Conservation (phyloP, 2,888 invertebrate genomes). For the Lutraria lutraria region DNA sequence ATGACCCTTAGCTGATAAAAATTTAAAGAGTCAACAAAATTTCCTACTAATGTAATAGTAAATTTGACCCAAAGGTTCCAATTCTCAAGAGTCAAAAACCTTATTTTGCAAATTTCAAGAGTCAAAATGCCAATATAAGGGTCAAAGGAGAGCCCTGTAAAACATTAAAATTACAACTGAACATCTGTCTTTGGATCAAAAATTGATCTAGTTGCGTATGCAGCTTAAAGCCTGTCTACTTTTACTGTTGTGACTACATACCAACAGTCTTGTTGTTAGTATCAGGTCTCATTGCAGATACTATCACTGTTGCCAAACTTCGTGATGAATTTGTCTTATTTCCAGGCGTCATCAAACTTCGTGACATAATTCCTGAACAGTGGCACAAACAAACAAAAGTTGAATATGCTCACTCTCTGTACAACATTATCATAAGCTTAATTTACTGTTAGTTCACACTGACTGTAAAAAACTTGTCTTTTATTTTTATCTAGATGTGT, state of each 20-base stretch:
- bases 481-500: not conserved
- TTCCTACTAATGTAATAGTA: too few relatives aligned
- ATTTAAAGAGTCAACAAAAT: too few relatives aligned
- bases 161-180: not conserved
- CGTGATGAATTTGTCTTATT: slow-evolving; percentile 59
- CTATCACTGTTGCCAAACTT: slow-evolving; percentile 46
- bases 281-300: slow-evolving; percentile 42
- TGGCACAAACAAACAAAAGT: slow-evolving; percentile 19
- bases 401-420: not conserved
- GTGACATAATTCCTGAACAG: slow-evolving; percentile 54
- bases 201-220: not conserved
- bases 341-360: slow-evolving; percentile 61
- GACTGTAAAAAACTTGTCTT: not conserved
- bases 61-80: too few relatives aligned
- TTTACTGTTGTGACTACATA: slow-evolving; percentile 50
- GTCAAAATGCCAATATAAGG: too few relatives aligned
- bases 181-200: slow-evolving; percentile 5
- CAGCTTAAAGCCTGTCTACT: not conserved
- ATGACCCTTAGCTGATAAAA: too few relatives aligned
- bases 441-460: not conserved
- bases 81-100: too few relatives aligned
- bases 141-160: too few relatives aligned
- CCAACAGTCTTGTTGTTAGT: slow-evolving; percentile 56
- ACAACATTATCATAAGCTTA: not conserved
- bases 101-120: too few relatives aligned